A percentile compares a stretch with the other conserved stretches of the same genome.
Conservation (phyloP, 2,113 vertebrate species). For the Sylvietta virens region DNA sequence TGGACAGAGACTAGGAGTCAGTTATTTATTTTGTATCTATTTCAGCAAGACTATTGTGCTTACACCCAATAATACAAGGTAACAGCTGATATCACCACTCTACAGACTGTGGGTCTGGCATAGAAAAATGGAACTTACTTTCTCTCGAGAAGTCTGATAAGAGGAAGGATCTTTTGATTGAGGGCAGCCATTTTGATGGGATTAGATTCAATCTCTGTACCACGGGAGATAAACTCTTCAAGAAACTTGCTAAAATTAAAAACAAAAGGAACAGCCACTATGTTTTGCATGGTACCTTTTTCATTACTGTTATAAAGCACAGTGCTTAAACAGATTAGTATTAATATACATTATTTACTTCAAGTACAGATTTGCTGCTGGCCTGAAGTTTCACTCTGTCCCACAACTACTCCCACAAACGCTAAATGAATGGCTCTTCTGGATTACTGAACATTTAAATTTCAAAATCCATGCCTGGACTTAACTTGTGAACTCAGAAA, state of each 20-base stretch:
- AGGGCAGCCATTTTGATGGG: constrained; percentile 62
- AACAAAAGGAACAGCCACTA: neutral
- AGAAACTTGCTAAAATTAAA: constrained; percentile 73
- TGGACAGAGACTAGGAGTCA: neutral
- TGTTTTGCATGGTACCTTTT: neutral
- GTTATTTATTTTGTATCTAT: neutral
- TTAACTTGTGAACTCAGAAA: neutral
- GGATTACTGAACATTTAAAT: neutral
- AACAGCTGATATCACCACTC: neutral
- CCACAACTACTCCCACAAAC: neutral
- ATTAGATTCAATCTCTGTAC: constrained; percentile 53
- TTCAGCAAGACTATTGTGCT: neutral
- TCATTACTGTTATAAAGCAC: neutral
- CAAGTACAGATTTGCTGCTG: neutral
- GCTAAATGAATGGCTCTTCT: neutral
- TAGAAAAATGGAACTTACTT: constrained; percentile 73
- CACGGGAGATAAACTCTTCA: constrained; percentile 79
- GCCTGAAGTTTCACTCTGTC: neutral
- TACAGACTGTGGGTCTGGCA: neutral
- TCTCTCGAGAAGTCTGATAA: constrained; percentile 87
- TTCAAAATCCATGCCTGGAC: neutral
- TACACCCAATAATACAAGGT: neutral
- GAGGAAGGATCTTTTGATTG: constrained; percentile 77
- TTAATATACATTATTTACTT: neutral
- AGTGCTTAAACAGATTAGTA: neutral